Percentiles rank a stretch among this genome's conserved stretches.
Evolutionary conservation across 1,140 invertebrate species (phyloP).

Genomic region (Cephus cinctus): DNA sequence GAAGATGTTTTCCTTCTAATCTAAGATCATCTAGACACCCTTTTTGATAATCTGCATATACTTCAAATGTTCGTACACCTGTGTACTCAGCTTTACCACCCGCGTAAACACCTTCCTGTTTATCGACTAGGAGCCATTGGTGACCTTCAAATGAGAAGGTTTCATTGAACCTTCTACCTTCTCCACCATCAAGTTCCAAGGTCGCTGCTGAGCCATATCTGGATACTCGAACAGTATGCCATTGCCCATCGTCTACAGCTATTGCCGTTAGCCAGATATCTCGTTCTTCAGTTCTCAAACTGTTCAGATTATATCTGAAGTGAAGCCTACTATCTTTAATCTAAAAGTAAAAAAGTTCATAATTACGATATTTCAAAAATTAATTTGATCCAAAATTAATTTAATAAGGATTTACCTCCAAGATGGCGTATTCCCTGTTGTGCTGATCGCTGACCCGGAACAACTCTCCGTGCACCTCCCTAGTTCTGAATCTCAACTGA

Average conservation of each 20-base stretch:
- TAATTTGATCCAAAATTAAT: not conserved
- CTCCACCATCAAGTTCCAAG: slow-evolving; percentile 90
- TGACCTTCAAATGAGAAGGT: slow-evolving; percentile 89
- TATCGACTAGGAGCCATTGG: slow-evolving; percentile 89
- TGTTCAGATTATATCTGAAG: slow-evolving; percentile 92
- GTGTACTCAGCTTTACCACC: slow-evolving; percentile 95
- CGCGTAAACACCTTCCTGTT: slow-evolving; percentile 92
- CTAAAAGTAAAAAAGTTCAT: slow-evolving; percentile 40
- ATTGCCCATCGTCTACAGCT: slow-evolving; percentile 92
- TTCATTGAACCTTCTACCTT: slow-evolving; percentile 92
- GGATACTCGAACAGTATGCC: slow-evolving; percentile 89
- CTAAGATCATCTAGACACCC: slow-evolving; percentile 84
- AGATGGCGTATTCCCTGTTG: slow-evolving; percentile 90
- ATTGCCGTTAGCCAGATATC: slow-evolving; percentile 89
- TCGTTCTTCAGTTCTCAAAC: slow-evolving; percentile 81
- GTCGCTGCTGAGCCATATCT: slow-evolving; percentile 93
- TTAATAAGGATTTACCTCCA: slow-evolving; percentile 79
- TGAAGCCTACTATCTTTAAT: slow-evolving; percentile 87
- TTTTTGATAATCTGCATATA: slow-evolving; percentile 94
- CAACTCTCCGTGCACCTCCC: slow-evolving; percentile 88
- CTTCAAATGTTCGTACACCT: slow-evolving; percentile 87
- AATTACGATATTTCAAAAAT: slow-evolving; percentile 3
- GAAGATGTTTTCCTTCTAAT: slow-evolving; percentile 88
- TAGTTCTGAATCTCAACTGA: slow-evolving; percentile 87
- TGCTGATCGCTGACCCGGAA: slow-evolving; percentile 93